These are phyloP conservation scores for Norana najaformis DNA, from an alignment of 2,888 invertebrate genomes.

Conservation along the genomic window DNA sequence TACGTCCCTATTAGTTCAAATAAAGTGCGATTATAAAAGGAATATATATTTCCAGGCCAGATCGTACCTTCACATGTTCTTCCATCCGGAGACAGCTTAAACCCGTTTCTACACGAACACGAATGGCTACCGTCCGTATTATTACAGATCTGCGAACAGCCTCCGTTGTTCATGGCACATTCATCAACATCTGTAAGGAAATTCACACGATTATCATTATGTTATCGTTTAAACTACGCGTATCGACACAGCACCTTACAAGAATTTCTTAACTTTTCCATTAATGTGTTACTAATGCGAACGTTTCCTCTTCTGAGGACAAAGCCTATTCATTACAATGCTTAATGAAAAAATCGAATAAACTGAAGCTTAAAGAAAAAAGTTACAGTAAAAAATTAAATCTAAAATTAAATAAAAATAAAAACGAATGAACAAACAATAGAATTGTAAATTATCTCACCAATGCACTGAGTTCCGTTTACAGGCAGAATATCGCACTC, in stretches of 20 bases:
- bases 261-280: too few relatives aligned
- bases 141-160: conserved; percentile 38
- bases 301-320: too few relatives aligned
- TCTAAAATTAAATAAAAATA: neutral
- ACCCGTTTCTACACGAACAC: conserved; percentile 36
- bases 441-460: conserved; percentile 27
- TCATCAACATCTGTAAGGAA: conserved; percentile 30
- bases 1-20: neutral
- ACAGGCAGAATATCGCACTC: conserved; percentile 33
- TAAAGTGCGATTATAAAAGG: neutral
- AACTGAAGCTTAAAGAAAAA: neutral
- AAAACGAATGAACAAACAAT: neutral
- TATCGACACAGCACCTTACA: neutral
- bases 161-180: conserved; percentile 38
- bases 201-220: neutral
- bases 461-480: conserved; percentile 38
- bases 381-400: neutral
- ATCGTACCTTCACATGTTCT: conserved; percentile 10
- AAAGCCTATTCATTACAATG: neutral
- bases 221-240: neutral
- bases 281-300: too few relatives aligned
- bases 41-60: neutral
- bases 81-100: conserved; percentile 8
- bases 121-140: conserved; percentile 39
- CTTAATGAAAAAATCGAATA: neutral